Evolutionary conservation across 1,140 invertebrate genomes (phyloP).

Genomic region (Tetragonula clypearis): DNA sequence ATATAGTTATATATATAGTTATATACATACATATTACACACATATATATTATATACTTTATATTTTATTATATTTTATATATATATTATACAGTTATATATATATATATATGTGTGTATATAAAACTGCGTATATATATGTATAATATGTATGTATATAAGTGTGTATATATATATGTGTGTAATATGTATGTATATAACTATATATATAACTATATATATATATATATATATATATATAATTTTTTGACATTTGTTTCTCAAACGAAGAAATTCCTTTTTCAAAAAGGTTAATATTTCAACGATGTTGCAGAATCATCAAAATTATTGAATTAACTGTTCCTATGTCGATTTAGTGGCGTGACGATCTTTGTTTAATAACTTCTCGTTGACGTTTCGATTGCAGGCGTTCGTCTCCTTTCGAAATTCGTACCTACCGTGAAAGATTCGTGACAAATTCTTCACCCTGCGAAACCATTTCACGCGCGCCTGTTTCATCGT

Average conservation of each 20-base stretch:
- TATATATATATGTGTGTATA: too few species aligned
- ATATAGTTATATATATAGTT: too few species aligned
- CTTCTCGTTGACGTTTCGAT: not conserved
- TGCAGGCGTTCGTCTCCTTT: not conserved
- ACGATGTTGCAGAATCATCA: not conserved
- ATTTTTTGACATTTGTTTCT: too few species aligned
- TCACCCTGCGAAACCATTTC: not conserved
- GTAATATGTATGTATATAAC: too few species aligned
- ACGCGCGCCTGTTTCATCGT: not conserved
- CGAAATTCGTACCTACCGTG: not conserved
- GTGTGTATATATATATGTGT: too few species aligned
- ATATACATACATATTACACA: too few species aligned
- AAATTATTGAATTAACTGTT: not conserved
- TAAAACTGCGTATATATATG: too few species aligned
- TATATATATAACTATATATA: not conserved
- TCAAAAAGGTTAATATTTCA: not conserved
- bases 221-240: too few species aligned
- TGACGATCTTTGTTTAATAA: not conserved
- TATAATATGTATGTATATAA: too few species aligned
- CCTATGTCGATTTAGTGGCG: not conserved
- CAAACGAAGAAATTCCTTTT: not conserved
- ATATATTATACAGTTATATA: too few species aligned
- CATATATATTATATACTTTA: too few species aligned
- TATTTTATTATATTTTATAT: too few species aligned
- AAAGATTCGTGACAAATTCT: not conserved